Base-by-base conservation (phyloP, 1,140 invertebrate genomes). In the Hyles euphorbiae region DNA sequence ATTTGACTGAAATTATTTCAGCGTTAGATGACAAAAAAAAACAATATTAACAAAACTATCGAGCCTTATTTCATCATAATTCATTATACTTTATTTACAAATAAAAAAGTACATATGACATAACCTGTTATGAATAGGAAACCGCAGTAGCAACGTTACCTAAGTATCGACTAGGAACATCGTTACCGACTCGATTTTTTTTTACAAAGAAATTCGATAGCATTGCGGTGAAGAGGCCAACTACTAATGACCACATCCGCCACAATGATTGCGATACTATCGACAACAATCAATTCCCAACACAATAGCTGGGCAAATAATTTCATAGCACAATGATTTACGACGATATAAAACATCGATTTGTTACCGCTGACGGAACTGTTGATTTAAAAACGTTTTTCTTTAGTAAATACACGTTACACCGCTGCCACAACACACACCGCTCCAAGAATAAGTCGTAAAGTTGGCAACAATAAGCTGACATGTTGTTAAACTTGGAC, bases 401-500 rank as follows among this genome's bases (percentile, higher is more conserved):
- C 56, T 59, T 59, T 56, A 63, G 51, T 50, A 64, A 61, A 56
- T 54, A 44, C 40, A 51, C 47, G 49, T 46, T 61, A 56, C 44
- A 50, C 52, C 53, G 44, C 51, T 36, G 53, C 34, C 46, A 58
- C 57, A 59, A 59, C 61, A 59, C 36, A 22, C 36, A 5, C 36
- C 36, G 44, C 40, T 58, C 32, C 57, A 65, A 70, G 71, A 73
- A 74, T 74, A 58, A 63, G 61, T 68, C 68, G 71, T 74, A 68
- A 74, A 74, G 34, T 52, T 33, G 5, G 50, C 56, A 62, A 59
- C 68, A 60, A 68, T 70, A 73, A 66, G 63, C 61, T 74, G 68
- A 74, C 65, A 74, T 63, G 53, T 64, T 68, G 65, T 70, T 66
- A 58, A 70, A 68, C 68, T 67, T 57, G 65, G 51, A 60, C 63